phyloP scores from a whole-genome alignment of 2,888 invertebrate species.

The Gastracanthus pulcherrimus region DNA sequence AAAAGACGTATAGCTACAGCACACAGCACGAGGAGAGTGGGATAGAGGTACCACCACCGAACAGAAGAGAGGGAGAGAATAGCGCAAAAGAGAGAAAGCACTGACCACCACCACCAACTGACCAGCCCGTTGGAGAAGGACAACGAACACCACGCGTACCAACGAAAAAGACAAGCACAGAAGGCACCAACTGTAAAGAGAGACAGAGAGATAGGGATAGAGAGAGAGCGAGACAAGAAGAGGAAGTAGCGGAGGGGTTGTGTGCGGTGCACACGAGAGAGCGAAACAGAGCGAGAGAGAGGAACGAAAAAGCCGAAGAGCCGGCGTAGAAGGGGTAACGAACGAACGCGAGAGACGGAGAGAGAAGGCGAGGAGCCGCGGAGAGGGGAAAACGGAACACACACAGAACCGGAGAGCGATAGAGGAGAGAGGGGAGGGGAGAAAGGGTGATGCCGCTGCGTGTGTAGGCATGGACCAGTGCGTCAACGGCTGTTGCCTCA shows the following conservation, averaged over 20 bases:
- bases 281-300: conserved; percentile 63
- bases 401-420: conserved; percentile 64
- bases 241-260: conserved; percentile 60
- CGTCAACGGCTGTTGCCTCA: conserved; percentile 78
- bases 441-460: conserved; percentile 75
- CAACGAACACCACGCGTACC: too few species aligned
- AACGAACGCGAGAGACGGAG: background rate
- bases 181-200: too few species aligned
- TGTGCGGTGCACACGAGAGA: conserved; percentile 59
- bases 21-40: too few species aligned
- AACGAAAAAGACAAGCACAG: too few species aligned
- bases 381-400: conserved; percentile 17
- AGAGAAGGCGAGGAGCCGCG: too few species aligned
- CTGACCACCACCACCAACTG: too few species aligned
- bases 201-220: conserved; percentile 54
- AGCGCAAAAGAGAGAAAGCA: too few species aligned
- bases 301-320: conserved; percentile 63
- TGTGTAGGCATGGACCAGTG: conserved; percentile 78
- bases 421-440: conserved; percentile 65
- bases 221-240: conserved; percentile 3
- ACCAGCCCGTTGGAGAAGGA: too few species aligned
- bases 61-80: too few species aligned
- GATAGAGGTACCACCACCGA: too few species aligned
- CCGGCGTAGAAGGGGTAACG: background rate
- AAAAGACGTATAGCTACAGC: too few species aligned